Base-by-base conservation (phyloP, 2,797 vertebrate species). In the Diplodus puntazzo region DNA sequence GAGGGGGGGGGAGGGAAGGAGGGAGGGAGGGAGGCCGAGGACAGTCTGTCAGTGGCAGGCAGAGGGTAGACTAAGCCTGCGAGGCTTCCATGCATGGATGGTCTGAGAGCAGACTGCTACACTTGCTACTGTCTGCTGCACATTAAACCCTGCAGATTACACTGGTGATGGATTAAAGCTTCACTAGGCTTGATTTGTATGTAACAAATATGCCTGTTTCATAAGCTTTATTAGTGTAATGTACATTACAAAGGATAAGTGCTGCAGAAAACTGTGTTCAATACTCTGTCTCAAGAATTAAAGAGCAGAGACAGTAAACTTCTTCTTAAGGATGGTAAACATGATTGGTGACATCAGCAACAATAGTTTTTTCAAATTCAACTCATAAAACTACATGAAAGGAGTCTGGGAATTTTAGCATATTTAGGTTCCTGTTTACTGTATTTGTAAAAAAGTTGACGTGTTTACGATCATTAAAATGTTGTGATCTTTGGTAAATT, bases 31-130 rank as follows among this genome's bases (percentile, higher is more conserved):
- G 55, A 63, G 69, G 79, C 53, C 69, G 8, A 50, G 80, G 85
- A 92, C 84, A 91, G 81, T 91, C 90, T 93, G 93, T 92, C 75
- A 79, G 79, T 27, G 69, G 21, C 81, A 89, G 91, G 89, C 87
- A 87, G 72, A 79, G 80, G 79, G 85, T 61, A 88, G 87, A 89
- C 82, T 3, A 21, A 82, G 86, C 82, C 92, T 66, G 80, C 49
- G 0, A 85, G 87, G 83, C 80, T 82, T 80, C 81, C 80, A 88
- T 84, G 89, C 89, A 81, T 90, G 91, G 83, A 84, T 82, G 79
- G 75, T 82, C 73, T 63, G 73, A 69, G 43, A 90, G 83, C 89
- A 93, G 89, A 85, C 89, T 81, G 81, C 80, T 71, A n/a, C 79
- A 83, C 83, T 88, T 79, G 80, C 59, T 69, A 39, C 87, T 79